These are phyloP conservation scores for Atrichornis clamosus DNA, from an alignment of 2,113 vertebrate species.

Conservation along the genomic window DNA sequence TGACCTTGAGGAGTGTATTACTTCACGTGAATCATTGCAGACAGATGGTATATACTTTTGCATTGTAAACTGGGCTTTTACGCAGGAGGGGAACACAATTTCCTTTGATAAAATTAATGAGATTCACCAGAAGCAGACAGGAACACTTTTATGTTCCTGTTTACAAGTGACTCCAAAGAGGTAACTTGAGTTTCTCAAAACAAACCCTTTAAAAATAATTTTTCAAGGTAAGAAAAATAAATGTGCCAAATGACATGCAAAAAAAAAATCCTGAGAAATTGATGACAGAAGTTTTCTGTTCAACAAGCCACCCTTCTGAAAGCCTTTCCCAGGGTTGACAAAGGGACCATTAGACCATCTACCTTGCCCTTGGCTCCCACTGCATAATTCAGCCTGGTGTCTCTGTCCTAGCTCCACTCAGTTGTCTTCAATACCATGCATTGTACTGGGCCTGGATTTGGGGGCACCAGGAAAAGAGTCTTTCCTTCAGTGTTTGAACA, in stretches of 20 bases:
- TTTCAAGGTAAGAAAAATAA: background rate
- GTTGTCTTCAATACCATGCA: rapidly evolving
- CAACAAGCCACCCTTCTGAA: rapidly evolving
- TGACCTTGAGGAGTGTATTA: background rate
- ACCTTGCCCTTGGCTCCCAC: background rate
- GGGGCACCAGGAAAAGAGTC: background rate
- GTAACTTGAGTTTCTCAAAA: background rate
- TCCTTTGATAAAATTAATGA: conserved; percentile 46
- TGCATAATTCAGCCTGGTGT: background rate
- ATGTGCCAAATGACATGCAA: background rate
- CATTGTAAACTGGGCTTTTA: conserved; percentile 6
- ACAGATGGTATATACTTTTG: background rate
- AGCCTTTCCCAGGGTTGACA: background rate
- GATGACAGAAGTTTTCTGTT: background rate
- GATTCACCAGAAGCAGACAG: background rate
- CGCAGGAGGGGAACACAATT: background rate
- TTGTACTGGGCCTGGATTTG: background rate
- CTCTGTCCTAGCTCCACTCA: background rate
- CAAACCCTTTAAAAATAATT: background rate
- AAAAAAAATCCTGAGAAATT: background rate
- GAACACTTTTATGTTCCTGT: conserved; percentile 28
- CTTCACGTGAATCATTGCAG: background rate
- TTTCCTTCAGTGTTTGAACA: background rate
- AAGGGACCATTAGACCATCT: background rate
- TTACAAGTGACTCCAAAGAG: conserved; percentile 4